Evolutionary conservation across 2,113 vertebrate genomes (phyloP).

Genomic region (Anthoscopus minutus): DNA sequence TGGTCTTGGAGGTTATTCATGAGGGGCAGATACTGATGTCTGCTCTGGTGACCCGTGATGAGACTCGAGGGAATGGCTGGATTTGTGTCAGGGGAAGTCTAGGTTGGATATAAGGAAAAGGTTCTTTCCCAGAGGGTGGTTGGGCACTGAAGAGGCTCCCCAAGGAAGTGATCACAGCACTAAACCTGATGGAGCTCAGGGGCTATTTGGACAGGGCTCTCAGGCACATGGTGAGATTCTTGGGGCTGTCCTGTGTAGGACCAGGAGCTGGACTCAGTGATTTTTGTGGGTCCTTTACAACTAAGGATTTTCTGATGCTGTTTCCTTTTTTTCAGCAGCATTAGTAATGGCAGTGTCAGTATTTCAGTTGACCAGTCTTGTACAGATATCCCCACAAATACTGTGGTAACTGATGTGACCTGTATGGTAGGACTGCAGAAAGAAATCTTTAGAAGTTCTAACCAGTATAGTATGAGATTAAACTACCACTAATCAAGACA

Average conservation of each 20-base stretch:
- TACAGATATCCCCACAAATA: not conserved
- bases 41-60: not conserved
- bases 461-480: not conserved
- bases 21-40: no score
- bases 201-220: not conserved
- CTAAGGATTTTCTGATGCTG: not conserved
- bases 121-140: not conserved
- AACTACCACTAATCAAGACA: not conserved
- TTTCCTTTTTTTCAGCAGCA: no score
- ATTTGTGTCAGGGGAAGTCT: not conserved
- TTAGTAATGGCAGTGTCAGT: not conserved
- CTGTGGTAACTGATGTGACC: accelerated
- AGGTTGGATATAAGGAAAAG: not conserved
- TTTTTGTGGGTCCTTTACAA: not conserved
- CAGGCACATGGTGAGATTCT: not conserved
- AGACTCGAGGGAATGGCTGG: not conserved
- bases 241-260: not conserved
- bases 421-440: not conserved
- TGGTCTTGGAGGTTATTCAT: not conserved
- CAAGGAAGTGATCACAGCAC: not conserved
- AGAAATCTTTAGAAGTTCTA: not conserved
- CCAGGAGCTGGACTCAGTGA: not conserved
- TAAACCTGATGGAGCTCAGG: not conserved
- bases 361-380: not conserved
- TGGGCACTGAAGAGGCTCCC: not conserved